Base-by-base conservation (phyloP, 2,797 vertebrate genomes). In the Parambassis ranga region DNA sequence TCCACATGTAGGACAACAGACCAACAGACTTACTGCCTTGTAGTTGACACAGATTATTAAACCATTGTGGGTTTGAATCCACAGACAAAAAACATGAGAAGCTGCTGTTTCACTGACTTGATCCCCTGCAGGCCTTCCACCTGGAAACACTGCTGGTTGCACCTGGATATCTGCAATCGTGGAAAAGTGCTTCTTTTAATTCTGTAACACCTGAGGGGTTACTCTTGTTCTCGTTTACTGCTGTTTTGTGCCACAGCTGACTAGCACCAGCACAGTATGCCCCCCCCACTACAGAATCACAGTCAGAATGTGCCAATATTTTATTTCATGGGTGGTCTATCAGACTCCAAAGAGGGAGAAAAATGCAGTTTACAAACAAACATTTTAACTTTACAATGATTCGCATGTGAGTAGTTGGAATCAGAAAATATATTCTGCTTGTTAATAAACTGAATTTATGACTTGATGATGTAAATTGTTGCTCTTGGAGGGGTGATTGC, bases 401-500 rank as follows among this genome's bases (percentile, higher is more conserved):
- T 20, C 1, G 10, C 7, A 44, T 44, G 3, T 18, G 15, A 18
- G 39, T 44, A 3, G 7, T 15, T 5, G 16, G 15, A 28, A 3
- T 26, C 7, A 30, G 43, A 11, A 3, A 46, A 30, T 46, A 7
- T 30, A 9, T 46, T 8, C 46, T 30, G 26, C 15, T 19, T 0
- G 7, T 13, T 4, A 26, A 30, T 46, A 0, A 46, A 30, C 26
- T 0, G 27, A 44, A 31, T 46, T 31, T 20, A 31, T 46, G 1
- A 9, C 26, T 43, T 43, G 3, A 27, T 27, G 41, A 19, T 46
- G 9, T n/a, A 30, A 44, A 30, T n/a, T 1, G 7, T 28, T 18
- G 16, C 18, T 18, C n/a, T 14, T 32, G n/a, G 14, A n/a, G n/a
- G n/a, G n/a, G n/a, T 41, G 7, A 4, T 50, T 36, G 38, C 20